phyloP scores from a whole-genome alignment of 2,797 vertebrate species.

The Smutsia temminckii region DNA sequence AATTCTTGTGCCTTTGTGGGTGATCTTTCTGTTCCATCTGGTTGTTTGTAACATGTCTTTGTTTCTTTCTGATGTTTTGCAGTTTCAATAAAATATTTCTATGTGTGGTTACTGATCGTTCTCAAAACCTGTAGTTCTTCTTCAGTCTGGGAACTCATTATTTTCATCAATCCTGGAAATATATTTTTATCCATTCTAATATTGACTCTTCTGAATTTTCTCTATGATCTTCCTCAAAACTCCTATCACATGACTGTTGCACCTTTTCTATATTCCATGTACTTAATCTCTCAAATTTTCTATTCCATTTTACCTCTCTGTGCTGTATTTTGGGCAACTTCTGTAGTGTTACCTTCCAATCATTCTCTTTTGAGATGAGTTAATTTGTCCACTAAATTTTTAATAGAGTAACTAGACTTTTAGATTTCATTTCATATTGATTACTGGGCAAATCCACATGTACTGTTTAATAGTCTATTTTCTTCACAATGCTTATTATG shows the following conservation, averaged over 20 bases:
- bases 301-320: background rate
- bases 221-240: background rate
- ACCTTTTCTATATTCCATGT: background rate
- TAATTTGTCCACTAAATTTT: background rate
- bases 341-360: background rate
- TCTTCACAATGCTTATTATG: background rate
- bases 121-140: background rate
- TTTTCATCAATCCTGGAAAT: background rate
- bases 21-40: background rate
- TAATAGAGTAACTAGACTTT: background rate
- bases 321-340: background rate
- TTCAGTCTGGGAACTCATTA: background rate
- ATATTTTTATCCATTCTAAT: background rate
- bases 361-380: background rate
- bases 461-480: background rate
- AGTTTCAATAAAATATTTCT: background rate
- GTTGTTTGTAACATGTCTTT: background rate
- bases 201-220: background rate
- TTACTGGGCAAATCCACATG: background rate
- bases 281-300: background rate
- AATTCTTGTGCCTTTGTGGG: background rate
- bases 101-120: background rate
- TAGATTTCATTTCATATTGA: background rate
- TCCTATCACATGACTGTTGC: background rate
- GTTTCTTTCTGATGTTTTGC: background rate